These are phyloP conservation scores for Smittia sp. DNA, from an alignment of 2,888 invertebrate species.

Conservation along the genomic window DNA sequence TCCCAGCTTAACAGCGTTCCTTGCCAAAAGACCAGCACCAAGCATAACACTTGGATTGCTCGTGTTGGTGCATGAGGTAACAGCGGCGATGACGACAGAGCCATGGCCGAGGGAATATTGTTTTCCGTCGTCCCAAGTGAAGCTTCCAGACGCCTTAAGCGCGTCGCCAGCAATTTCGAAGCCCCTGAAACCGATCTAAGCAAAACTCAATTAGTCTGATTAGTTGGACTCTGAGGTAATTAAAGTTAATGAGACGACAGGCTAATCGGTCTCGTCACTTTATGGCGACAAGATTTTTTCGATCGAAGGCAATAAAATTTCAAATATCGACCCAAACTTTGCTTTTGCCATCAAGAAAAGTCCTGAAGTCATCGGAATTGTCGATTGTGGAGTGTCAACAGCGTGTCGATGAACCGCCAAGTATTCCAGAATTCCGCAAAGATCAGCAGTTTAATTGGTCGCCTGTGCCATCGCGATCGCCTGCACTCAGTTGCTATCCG, in stretches of 20 bases:
- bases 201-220: neutral
- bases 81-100: slow-evolving; percentile 94
- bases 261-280: neutral
- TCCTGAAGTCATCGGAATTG: neutral
- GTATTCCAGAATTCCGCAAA: neutral
- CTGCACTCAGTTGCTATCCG: neutral
- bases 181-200: slow-evolving; percentile 87
- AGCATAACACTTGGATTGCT: slow-evolving; percentile 71
- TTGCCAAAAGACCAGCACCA: slow-evolving; percentile 90
- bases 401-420: neutral
- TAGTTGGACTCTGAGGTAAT: neutral
- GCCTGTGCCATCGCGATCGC: neutral
- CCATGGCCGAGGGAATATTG: slow-evolving; percentile 82
- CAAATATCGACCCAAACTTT: neutral
- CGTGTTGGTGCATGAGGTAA: slow-evolving; percentile 97
- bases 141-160: slow-evolving; percentile 63
- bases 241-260: neutral
- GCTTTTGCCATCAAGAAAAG: neutral
- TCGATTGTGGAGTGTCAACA: neutral
- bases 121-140: slow-evolving; percentile 73
- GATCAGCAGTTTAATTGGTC: neutral
- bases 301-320: neutral
- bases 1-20: slow-evolving; percentile 90
- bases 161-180: slow-evolving; percentile 73
- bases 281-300: neutral